phyloP scores from a whole-genome alignment of 2,113 vertebrate genomes.

The Sisor rabdophorus region DNA sequence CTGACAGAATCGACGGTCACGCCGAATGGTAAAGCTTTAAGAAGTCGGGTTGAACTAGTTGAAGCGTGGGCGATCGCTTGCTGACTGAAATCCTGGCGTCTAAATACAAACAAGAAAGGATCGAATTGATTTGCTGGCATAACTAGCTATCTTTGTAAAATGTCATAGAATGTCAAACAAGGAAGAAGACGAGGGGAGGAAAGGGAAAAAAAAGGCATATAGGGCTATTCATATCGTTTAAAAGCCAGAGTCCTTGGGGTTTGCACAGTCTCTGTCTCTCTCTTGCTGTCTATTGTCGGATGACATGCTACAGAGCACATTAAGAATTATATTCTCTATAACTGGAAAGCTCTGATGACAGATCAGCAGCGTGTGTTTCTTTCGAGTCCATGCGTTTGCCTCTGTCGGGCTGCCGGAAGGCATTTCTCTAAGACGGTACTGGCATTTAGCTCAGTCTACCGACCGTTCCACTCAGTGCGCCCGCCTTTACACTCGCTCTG shows the following conservation, averaged over 20 bases:
- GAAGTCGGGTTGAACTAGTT: neutral
- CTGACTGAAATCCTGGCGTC: neutral
- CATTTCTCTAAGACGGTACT: slow-evolving; percentile 44
- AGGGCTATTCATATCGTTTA: slow-evolving; percentile 38
- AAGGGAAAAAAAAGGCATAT: slow-evolving; percentile 23
- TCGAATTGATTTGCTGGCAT: slow-evolving; percentile 45
- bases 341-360: slow-evolving; percentile 30
- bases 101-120: slow-evolving; percentile 43
- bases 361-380: slow-evolving; percentile 22
- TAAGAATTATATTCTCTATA: slow-evolving; percentile 38
- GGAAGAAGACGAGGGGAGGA: neutral
- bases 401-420: slow-evolving; percentile 35
- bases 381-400: slow-evolving; percentile 24
- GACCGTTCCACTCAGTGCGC: slow-evolving; percentile 51
- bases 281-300: slow-evolving; percentile 17
- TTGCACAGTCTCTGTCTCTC: neutral
- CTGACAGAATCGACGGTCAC: neutral
- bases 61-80: neutral
- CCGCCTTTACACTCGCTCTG: slow-evolving; percentile 2
- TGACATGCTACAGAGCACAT: slow-evolving; percentile 33
- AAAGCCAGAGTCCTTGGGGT: slow-evolving; percentile 45
- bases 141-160: slow-evolving; percentile 45
- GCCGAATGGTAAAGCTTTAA: neutral
- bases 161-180: slow-evolving; percentile 50
- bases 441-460: slow-evolving; percentile 54